A percentile compares a stretch with the other conserved stretches of the same genome.
Evolutionary conservation across 2,113 vertebrate species (phyloP).

Genomic region (Oceanites oceanicus): DNA sequence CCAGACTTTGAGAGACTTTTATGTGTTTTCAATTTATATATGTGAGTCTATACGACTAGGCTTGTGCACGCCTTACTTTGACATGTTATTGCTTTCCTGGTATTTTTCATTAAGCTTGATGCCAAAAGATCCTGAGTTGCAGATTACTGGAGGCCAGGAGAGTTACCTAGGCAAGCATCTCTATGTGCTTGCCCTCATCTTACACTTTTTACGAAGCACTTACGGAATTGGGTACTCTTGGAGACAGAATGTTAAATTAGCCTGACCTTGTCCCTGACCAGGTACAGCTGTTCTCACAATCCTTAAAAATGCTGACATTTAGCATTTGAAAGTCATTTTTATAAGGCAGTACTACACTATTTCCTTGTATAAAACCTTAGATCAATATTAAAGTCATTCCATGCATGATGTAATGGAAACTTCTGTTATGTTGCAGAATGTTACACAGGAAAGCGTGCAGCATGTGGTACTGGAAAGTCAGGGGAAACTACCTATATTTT

Average conservation of each 20-base stretch:
- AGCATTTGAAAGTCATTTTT: constrained; percentile 49
- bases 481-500: background rate
- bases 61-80: background rate
- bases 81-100: constrained; percentile 17
- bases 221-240: constrained; percentile 7
- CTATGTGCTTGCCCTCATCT: background rate
- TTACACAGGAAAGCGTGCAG: background rate
- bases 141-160: background rate
- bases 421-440: background rate
- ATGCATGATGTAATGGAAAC: constrained; percentile 40
- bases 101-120: constrained; percentile 51
- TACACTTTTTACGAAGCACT: constrained; percentile 26
- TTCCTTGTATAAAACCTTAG: constrained; percentile 39
- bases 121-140: constrained; percentile 22
- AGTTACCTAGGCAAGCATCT: background rate
- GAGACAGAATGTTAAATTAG: constrained; percentile 43
- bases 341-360: constrained; percentile 35
- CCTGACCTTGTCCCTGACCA: constrained; percentile 49
- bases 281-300: constrained; percentile 47
- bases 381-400: constrained; percentile 43
- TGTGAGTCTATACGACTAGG: background rate
- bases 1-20: background rate
- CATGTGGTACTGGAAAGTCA: background rate
- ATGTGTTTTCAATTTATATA: background rate
- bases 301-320: constrained; percentile 55